phyloP scores from a whole-genome alignment of 2,888 invertebrate species.

The Ennomos fuscantarius region DNA sequence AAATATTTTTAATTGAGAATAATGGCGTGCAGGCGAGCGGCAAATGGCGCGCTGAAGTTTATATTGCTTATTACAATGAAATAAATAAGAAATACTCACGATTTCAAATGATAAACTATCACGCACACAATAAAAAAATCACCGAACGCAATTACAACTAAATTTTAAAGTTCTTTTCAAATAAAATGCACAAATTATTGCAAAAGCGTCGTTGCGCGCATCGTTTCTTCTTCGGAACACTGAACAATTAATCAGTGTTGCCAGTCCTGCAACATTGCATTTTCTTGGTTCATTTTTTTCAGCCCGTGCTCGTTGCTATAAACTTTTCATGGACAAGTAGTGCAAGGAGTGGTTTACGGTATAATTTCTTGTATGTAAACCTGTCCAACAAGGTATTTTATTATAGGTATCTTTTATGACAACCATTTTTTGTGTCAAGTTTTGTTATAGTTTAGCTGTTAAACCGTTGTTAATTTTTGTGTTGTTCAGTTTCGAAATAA shows the following conservation, averaged over 20 bases:
- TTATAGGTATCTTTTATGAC: no score
- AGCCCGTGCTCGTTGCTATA: no score
- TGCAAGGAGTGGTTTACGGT: no score
- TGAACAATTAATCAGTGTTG: slow-evolving; percentile 50
- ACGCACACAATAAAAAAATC: slow-evolving; percentile 51
- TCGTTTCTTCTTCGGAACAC: no score
- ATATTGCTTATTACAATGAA: slow-evolving; percentile 28
- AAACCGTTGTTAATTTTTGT: no score
- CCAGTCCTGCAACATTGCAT: slow-evolving; percentile 30
- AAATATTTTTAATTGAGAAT: slow-evolving; percentile 39
- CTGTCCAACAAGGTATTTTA: no score
- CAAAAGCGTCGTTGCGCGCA: slow-evolving; percentile 63
- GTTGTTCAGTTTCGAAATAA: no score
- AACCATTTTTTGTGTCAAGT: no score
- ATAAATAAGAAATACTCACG: slow-evolving; percentile 58
- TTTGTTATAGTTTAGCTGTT: no score
- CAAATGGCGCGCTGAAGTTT: slow-evolving; percentile 63
- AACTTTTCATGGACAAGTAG: no score
- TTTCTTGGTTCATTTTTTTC: no score
- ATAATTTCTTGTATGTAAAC: no score
- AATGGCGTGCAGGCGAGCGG: slow-evolving; percentile 74
- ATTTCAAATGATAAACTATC: slow-evolving; percentile 43
- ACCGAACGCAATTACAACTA: slow-evolving; percentile 53
- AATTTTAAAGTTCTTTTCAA: slow-evolving; percentile 49
- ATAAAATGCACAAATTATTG: slow-evolving; percentile 52